A percentile compares a stretch with the other conserved stretches of the same genome.
phyloP scores from a whole-genome alignment of 2,113 vertebrate species.

The Pollimyrus isidori region DNA sequence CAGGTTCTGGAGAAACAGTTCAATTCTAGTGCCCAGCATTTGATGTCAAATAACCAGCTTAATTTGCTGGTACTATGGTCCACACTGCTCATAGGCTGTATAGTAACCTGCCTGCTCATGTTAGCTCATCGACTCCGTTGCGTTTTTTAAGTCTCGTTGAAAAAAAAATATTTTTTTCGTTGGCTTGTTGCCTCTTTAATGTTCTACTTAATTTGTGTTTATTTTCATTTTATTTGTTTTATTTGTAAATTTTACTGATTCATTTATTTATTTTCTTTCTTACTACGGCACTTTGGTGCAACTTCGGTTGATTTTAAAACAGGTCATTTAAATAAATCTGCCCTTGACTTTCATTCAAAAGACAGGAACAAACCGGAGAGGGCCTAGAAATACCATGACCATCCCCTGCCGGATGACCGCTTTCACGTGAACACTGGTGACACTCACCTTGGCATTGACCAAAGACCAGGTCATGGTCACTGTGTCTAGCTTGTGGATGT shows the following conservation, averaged over 20 bases:
- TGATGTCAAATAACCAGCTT: not conserved
- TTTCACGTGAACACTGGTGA: not conserved
- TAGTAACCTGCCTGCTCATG: not conserved
- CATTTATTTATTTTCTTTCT: not conserved
- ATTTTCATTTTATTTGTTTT: not conserved
- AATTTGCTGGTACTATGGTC: not conserved
- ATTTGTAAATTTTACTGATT: not conserved
- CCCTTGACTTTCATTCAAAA: not conserved
- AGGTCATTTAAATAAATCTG: not conserved
- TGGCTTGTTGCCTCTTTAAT: not conserved
- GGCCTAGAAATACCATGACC: not conserved
- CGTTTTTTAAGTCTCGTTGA: not conserved
- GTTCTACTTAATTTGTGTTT: not conserved
- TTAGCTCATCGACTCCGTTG: not conserved
- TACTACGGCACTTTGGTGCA: not conserved
- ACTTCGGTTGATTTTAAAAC: not conserved
- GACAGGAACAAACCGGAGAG: not conserved
- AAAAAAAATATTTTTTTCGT: not conserved
- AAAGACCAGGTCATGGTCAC: conserved; percentile 86
- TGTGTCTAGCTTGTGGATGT: conserved; percentile 93
- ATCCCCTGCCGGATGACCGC: not conserved
- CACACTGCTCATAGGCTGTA: not conserved
- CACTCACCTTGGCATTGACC: conserved; percentile 81
- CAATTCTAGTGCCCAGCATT: not conserved
- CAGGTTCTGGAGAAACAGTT: not conserved